These are phyloP conservation scores for Latrodectus elegans DNA, from an alignment of 2,888 invertebrate species.

Conservation along the genomic window DNA sequence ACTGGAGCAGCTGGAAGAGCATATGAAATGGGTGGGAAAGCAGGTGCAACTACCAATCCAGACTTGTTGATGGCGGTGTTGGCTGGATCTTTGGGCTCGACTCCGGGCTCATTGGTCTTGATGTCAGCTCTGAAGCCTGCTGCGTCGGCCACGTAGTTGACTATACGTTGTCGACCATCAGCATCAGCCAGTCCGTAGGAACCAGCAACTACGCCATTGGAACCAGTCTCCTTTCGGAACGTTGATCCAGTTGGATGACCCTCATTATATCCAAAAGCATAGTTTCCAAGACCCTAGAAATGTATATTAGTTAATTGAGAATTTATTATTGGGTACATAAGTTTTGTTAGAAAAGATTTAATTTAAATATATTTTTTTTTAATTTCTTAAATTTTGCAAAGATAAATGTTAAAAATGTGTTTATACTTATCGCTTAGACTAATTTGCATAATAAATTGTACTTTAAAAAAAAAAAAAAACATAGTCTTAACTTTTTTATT, in stretches of 20 bases:
- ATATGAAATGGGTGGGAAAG: constrained; percentile 6
- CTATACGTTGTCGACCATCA: constrained; percentile 70
- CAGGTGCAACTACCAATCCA: constrained; percentile 14
- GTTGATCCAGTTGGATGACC: constrained; percentile 70
- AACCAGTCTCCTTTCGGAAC: constrained; percentile 70
- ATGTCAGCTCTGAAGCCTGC: constrained; percentile 70
- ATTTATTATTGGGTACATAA: no score
- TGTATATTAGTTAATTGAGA: background rate
- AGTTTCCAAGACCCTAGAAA: constrained; percentile 69
- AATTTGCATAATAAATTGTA: no score
- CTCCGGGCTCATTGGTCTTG: constrained; percentile 71
- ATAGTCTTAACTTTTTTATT: no score
- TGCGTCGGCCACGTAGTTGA: constrained; percentile 71
- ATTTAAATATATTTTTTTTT: no score
- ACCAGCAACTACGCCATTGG: constrained; percentile 64
- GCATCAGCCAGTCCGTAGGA: constrained; percentile 70
- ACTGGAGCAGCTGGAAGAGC: constrained; percentile 17
- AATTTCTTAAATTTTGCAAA: no score
- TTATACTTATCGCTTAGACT: no score
- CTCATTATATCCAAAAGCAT: constrained; percentile 71
- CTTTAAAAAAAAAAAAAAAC: no score
- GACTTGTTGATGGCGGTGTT: constrained; percentile 69
- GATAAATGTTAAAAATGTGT: no score
- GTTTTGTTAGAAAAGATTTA: no score
- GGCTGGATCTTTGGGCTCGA: constrained; percentile 69